Conservation (phyloP, 2,797 vertebrate genomes). For the Neosilurus mollespiculum region DNA sequence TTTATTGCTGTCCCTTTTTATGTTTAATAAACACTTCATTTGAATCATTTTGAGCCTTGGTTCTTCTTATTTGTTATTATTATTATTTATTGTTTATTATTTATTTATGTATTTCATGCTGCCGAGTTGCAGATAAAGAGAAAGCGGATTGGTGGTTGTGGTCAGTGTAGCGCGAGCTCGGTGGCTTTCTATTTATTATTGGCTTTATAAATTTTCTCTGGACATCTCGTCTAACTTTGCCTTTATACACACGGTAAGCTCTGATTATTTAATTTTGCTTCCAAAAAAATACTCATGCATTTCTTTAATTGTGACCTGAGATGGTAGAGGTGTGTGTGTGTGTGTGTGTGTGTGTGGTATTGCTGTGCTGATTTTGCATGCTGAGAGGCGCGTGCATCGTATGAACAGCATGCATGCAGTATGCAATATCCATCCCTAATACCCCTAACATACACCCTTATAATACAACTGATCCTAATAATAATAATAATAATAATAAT, state of each 20-base stretch:
- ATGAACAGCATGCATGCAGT: constrained; percentile 3
- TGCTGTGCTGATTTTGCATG: constrained; percentile 26
- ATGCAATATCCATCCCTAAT: neutral
- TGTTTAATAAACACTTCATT: constrained; percentile 81
- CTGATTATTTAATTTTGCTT: constrained; percentile 57
- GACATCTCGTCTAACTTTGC: constrained; percentile 76
- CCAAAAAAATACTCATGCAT: neutral
- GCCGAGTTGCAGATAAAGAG: constrained; percentile 68
- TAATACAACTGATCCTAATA: neutral
- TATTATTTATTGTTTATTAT: constrained; percentile 12
- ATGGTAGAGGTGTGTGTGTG: neutral
- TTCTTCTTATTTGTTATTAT: constrained; percentile 1
- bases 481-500: neutral
- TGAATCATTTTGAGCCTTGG: constrained; percentile 69
- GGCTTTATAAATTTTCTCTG: constrained; percentile 72
- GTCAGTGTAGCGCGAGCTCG: constrained; percentile 28
- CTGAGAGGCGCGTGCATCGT: constrained; percentile 14
- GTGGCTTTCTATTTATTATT: constrained; percentile 62
- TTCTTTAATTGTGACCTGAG: constrained; percentile 11
- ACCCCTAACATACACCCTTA: neutral
- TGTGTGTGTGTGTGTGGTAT: neutral
- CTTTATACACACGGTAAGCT: constrained; percentile 81
- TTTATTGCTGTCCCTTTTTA: constrained; percentile 58
- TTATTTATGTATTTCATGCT: constrained; percentile 32
- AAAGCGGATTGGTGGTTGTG: constrained; percentile 14